Conservation (phyloP, 2,113 vertebrate genomes). For the Mellivora capensis region DNA sequence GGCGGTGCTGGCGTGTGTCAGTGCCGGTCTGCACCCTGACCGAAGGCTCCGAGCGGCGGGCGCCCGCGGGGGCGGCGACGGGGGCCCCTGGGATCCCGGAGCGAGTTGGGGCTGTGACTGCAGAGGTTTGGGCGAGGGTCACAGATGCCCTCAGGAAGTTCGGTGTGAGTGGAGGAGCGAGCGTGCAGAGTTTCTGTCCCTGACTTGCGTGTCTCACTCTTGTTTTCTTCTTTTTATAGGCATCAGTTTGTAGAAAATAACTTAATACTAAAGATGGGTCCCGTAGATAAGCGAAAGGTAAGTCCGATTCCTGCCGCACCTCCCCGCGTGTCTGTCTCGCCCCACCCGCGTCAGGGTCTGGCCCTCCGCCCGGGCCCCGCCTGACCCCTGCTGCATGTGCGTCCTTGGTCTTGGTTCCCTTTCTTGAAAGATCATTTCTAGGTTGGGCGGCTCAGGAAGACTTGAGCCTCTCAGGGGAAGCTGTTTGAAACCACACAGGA, state of each 20-base stretch:
- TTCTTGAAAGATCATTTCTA: background rate
- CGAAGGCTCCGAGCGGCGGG: rapidly evolving
- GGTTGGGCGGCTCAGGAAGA: background rate
- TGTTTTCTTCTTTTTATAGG: constrained; percentile 82
- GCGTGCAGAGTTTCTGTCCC: background rate
- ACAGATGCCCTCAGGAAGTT: background rate
- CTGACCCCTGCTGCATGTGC: background rate
- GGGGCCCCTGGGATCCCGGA: background rate
- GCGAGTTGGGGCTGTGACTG: background rate
- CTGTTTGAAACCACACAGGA: background rate
- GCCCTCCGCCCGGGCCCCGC: too few species aligned
- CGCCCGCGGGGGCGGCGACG: rapidly evolving
- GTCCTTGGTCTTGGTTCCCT: background rate
- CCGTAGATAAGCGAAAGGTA: constrained; percentile 99
- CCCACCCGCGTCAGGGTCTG: background rate
- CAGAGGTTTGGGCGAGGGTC: background rate
- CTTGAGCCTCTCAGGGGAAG: background rate
- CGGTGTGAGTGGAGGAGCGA: background rate
- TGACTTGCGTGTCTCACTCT: background rate
- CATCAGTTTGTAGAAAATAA: constrained; percentile 99
- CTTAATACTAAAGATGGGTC: constrained; percentile 99
- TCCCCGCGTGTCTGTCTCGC: background rate
- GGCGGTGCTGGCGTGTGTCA: background rate
- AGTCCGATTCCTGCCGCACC: constrained; percentile 16
- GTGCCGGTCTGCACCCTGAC: background rate